Evolutionary conservation across 2,113 vertebrate species (phyloP).

Genomic region (Dicrurus megarhynchus): DNA sequence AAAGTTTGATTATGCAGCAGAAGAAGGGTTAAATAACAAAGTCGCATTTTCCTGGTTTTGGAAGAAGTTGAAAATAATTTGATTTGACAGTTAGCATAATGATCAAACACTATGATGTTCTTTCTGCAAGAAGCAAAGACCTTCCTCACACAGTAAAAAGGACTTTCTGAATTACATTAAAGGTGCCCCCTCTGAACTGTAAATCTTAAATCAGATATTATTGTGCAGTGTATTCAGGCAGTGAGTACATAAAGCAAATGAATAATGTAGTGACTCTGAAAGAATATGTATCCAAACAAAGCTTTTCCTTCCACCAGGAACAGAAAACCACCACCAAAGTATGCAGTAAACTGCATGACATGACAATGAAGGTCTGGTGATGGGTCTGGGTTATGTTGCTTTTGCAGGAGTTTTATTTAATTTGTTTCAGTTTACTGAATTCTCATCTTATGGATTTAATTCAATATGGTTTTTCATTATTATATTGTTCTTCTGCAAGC

Average conservation of each 20-base stretch:
- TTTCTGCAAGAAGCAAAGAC: background rate
- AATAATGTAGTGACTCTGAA: background rate
- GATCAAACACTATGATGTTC: background rate
- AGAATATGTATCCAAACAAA: background rate
- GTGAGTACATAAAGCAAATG: background rate
- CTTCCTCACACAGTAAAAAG: background rate
- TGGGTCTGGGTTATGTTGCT: background rate
- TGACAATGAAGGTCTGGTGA: background rate
- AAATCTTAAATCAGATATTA: background rate
- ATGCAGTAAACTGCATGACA: background rate
- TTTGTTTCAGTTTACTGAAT: slow-evolving; percentile 8
- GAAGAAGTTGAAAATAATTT: background rate
- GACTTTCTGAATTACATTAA: background rate
- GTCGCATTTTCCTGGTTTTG: background rate
- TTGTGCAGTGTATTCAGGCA: background rate
- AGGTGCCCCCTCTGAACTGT: background rate
- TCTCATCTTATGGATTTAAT: background rate
- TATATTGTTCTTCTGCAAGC: background rate
- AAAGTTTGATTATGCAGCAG: background rate
- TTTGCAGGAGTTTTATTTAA: background rate
- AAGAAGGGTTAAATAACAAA: background rate
- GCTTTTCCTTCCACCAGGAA: background rate
- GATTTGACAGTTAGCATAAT: background rate
- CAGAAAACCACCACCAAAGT: background rate
- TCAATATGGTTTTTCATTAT: background rate